A percentile compares a stretch with the other conserved stretches of the same genome.
phyloP scores from a whole-genome alignment of 1,140 invertebrate genomes.

The Drosophila melanica region DNA sequence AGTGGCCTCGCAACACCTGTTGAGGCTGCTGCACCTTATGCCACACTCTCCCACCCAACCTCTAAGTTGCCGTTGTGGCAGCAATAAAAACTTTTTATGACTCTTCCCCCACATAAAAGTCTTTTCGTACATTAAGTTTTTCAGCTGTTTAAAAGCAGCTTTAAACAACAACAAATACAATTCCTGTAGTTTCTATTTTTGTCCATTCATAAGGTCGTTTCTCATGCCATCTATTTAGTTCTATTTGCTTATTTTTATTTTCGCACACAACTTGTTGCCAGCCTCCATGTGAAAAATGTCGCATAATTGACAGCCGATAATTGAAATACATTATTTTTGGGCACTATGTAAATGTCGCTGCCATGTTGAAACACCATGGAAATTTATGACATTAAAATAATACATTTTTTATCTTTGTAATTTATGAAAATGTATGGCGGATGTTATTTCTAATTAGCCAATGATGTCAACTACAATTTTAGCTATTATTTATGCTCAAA shows the following conservation, averaged over 20 bases:
- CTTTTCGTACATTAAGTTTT: slow-evolving; percentile 39
- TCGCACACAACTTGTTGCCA: slow-evolving; percentile 21
- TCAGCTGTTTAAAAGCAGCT: slow-evolving; percentile 52
- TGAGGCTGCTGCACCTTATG: slow-evolving; percentile 28
- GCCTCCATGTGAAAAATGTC: slow-evolving; percentile 60
- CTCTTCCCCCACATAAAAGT: background rate
- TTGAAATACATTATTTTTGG: slow-evolving; percentile 61
- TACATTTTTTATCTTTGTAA: slow-evolving; percentile 15
- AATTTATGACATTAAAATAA: slow-evolving; percentile 18
- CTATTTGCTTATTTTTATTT: slow-evolving; percentile 30
- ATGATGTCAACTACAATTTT: slow-evolving; percentile 35
- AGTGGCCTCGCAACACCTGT: slow-evolving; percentile 71
- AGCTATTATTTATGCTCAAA: background rate
- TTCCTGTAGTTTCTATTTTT: slow-evolving; percentile 39
- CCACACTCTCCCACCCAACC: background rate
- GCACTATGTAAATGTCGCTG: slow-evolving; percentile 38
- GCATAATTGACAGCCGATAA: slow-evolving; percentile 71
- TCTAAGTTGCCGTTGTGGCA: slow-evolving; percentile 22
- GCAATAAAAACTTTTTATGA: slow-evolving; percentile 62
- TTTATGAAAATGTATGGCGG: slow-evolving; percentile 28
- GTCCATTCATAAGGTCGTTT: slow-evolving; percentile 30
- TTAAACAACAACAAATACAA: slow-evolving; percentile 29
- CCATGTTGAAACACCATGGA: slow-evolving; percentile 22
- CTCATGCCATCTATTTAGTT: slow-evolving; percentile 39
- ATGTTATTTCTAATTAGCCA: slow-evolving; percentile 45